Evolutionary conservation across 2,888 invertebrate species (phyloP), one percentile per base, ranked within the genome.

Genomic region (Serripes groenlandicus): DNA sequence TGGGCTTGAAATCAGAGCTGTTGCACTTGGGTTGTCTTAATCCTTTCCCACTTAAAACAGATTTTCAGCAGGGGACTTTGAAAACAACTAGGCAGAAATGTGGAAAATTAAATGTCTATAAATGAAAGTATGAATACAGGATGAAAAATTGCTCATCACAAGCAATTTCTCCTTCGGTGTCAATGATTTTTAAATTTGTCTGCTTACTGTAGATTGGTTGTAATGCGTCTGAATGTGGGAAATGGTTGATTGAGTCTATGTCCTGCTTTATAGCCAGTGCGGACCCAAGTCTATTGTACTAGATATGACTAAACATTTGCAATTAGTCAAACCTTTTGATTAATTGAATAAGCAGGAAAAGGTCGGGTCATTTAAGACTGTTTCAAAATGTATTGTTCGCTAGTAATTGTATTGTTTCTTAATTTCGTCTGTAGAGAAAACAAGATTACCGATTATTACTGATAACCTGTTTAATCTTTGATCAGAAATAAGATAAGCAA

Each of bases 401-500:
- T 42, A 42, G 42, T 42, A 42, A 42, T 42, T 42, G 18, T 18
- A 42, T 42, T 62, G 62, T 62, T 62, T 26, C 62, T 34, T 21
- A 62, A 34, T 32, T 62, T 62, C 18, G 21, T 28, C 1, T 30
- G 28, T 21, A 23, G 23, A 66, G 66, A 37, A 26, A 42, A 66
- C 28, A 66, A 37, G 66, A 66, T 66, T 66, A 66, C 21, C n/a
- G n/a, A n/a, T n/a, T n/a, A n/a, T 66, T 30, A 2, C 62, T 62
- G 66, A 23, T 66, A 66, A 66, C 42, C 42, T 26, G 7, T 23
- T 66, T 66, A 66, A 66, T 66, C 66, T 5, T 35, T 66, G 66
- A 66, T 66, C 66, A 66, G 37, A 66, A 66, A 66, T 28, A 66
- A 66, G 66, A 66, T 66, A 66, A 66, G 66, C 66, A 66, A 66